phyloP scores from a whole-genome alignment of 2,888 invertebrate species.

The Morpho deidamia region DNA sequence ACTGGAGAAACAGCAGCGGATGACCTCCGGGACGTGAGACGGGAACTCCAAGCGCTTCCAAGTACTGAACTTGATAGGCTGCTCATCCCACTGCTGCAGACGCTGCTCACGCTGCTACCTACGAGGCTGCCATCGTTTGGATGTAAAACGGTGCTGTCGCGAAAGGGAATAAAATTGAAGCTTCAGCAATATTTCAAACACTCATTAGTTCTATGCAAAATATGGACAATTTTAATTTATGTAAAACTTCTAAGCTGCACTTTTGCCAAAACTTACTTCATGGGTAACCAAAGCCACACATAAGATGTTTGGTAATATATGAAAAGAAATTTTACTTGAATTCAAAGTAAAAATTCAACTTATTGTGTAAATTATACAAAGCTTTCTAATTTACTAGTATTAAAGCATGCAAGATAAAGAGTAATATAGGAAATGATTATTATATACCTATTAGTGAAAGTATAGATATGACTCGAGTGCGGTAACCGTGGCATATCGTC shows the following conservation, averaged over 20 bases:
- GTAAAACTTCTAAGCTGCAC: no score
- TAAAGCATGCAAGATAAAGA: conserved; percentile 10
- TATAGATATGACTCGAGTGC: conserved; percentile 87
- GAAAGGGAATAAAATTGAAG: conserved; percentile 20
- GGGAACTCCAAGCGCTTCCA: conserved; percentile 81
- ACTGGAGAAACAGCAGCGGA: conserved; percentile 73
- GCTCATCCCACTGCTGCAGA: conserved; percentile 78
- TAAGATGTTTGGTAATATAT: neutral
- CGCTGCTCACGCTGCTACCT: conserved; percentile 81
- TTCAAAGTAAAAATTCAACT: neutral
- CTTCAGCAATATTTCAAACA: conserved; percentile 17
- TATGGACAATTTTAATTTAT: no score
- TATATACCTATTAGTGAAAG: conserved; percentile 84
- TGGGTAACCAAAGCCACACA: no score
- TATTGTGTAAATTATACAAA: conserved; percentile 5
- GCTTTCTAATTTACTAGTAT: conserved; percentile 3
- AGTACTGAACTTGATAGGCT: conserved; percentile 69
- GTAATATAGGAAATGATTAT: neutral
- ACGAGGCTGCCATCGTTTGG: conserved; percentile 90
- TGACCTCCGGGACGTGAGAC: conserved; percentile 77
- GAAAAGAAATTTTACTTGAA: neutral
- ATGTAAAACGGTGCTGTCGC: conserved; percentile 88
- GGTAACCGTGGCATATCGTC: conserved; percentile 87
- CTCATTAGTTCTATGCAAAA: conserved; percentile 9
- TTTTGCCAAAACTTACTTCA: no score